Conservation (phyloP, 1,140 invertebrate species). For the Halesus radiatus region DNA sequence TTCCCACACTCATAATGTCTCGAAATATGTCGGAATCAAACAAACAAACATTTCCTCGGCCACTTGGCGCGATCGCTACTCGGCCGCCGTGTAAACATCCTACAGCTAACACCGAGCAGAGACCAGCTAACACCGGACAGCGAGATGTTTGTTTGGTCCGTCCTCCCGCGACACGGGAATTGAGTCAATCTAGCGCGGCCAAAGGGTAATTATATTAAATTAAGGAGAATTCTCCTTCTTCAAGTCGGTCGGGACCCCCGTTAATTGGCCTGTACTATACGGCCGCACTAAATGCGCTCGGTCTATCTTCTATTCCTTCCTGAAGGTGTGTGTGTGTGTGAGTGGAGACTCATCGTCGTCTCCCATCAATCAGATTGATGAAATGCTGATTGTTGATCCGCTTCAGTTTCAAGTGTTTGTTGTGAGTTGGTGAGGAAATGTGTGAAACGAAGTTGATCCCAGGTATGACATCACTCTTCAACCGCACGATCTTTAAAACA, state of each 20-base stretch:
- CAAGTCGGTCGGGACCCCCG: conserved; percentile 7
- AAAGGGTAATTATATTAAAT: conserved; percentile 57
- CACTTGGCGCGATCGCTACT: conserved; percentile 35
- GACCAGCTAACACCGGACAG: too few species aligned
- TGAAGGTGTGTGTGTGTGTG: too few species aligned
- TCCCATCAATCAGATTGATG: not conserved
- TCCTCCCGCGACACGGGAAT: conserved; percentile 43
- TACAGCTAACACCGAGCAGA: not conserved
- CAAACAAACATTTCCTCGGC: conserved; percentile 49
- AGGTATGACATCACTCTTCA: conserved; percentile 10
- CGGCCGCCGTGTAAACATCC: conserved; percentile 31
- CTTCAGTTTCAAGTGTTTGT: conserved; percentile 27
- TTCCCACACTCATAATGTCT: conserved; percentile 47
- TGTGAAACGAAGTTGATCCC: conserved; percentile 24
- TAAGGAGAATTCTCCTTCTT: conserved; percentile 33
- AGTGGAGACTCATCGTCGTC: not conserved
- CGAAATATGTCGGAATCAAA: conserved; percentile 44
- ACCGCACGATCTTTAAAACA: conserved; percentile 28
- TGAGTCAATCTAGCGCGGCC: conserved; percentile 52
- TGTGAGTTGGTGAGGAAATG: conserved; percentile 14
- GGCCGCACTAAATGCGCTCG: not conserved
- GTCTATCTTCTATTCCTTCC: too few species aligned
- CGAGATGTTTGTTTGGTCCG: conserved; percentile 3
- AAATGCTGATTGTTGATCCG: not conserved
- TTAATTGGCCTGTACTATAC: conserved; percentile 8